Evolutionary conservation across 2,888 invertebrate species (phyloP).

Genomic region (Noctua pronuba): DNA sequence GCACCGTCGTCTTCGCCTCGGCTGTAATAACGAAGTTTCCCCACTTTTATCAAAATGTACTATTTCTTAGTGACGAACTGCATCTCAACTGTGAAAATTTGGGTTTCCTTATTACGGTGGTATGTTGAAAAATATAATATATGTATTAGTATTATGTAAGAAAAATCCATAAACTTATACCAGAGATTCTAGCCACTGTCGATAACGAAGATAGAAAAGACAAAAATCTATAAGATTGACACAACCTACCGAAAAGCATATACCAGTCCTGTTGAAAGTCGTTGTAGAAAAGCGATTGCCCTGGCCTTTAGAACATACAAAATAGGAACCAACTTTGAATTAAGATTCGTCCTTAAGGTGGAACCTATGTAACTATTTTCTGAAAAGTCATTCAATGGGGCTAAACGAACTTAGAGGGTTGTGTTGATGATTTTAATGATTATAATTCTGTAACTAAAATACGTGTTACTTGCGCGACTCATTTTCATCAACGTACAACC

Average conservation of each 20-base stretch:
- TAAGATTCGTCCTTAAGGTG: background rate
- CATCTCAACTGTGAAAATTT: background rate
- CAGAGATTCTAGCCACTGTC: background rate
- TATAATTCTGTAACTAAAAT: too few species aligned
- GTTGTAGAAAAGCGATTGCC: background rate
- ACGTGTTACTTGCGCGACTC: too few species aligned
- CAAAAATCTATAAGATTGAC: background rate
- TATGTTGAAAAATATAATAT: background rate
- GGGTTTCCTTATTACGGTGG: background rate
- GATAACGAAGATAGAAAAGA: background rate
- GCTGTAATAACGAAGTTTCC: background rate
- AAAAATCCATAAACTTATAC: background rate
- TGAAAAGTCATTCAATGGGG: too few species aligned
- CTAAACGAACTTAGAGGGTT: too few species aligned
- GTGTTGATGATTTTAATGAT: too few species aligned
- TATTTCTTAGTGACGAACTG: background rate
- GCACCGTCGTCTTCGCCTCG: background rate
- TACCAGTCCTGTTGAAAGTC: background rate
- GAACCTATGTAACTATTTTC: too few species aligned
- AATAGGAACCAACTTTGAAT: constrained; percentile 6
- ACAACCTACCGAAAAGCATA: background rate
- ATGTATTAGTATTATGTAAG: background rate
- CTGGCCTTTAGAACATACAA: background rate
- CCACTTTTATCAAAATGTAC: background rate
- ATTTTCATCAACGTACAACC: too few species aligned